Percentiles rank a stretch among this genome's conserved stretches.
Conservation (phyloP, 2,888 invertebrate genomes). For the Drosophila merina region DNA sequence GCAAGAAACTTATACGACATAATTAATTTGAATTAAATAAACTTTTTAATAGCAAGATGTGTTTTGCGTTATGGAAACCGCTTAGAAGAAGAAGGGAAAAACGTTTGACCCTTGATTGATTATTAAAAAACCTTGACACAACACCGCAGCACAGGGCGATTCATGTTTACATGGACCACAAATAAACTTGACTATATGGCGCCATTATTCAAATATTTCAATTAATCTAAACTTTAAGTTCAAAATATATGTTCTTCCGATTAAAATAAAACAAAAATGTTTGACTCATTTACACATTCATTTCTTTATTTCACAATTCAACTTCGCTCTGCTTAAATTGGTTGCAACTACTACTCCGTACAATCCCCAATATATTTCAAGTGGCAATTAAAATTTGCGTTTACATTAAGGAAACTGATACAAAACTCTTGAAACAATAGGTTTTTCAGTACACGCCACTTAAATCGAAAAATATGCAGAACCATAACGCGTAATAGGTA, state of each 20-base stretch:
- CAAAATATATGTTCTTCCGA: not conserved
- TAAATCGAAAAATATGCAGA: constrained; percentile 42
- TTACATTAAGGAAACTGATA: constrained; percentile 42
- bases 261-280: not conserved
- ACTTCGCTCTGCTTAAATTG: constrained; percentile 27
- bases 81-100: too few species aligned
- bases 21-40: not conserved
- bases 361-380: constrained; percentile 48
- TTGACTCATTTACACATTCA: constrained; percentile 55
- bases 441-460: constrained; percentile 71
- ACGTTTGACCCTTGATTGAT: too few species aligned
- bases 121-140: too few species aligned
- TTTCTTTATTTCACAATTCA: constrained; percentile 61
- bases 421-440: constrained; percentile 48
- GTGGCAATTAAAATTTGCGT: constrained; percentile 57
- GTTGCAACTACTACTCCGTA: constrained; percentile 46
- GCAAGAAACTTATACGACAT: not conserved
- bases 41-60: not conserved
- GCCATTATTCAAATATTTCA: not conserved
- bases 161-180: not conserved
- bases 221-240: too few species aligned
- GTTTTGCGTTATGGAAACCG: too few species aligned
- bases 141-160: not conserved
- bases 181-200: not conserved
- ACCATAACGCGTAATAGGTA: constrained; percentile 8